phyloP scores from a whole-genome alignment of 2,113 vertebrate genomes.

The Zapus hudsonius region DNA sequence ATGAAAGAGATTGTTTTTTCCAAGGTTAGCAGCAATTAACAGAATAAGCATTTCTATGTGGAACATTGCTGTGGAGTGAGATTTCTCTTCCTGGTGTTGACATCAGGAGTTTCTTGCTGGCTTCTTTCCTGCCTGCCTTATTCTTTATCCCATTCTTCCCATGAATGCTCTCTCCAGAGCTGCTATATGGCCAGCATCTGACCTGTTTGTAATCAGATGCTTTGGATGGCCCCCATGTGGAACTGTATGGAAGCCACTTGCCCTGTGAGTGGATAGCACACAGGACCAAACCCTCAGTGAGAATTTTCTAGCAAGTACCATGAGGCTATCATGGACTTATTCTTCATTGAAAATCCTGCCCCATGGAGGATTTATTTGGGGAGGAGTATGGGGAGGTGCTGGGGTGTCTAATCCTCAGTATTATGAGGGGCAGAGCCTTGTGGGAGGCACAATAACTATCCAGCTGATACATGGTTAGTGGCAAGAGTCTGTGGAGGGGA shows the following conservation, averaged over 20 bases:
- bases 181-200: background rate
- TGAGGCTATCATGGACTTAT: background rate
- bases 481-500: background rate
- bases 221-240: background rate
- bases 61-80: background rate
- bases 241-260: background rate
- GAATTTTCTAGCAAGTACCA: background rate
- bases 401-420: background rate
- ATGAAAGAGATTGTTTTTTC: background rate
- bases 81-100: background rate
- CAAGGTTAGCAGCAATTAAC: background rate
- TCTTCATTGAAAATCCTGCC: background rate
- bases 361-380: background rate
- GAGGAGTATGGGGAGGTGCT: accelerated
- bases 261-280: background rate
- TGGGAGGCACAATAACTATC: background rate
- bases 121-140: background rate
- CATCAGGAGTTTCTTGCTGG: background rate
- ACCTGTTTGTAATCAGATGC: background rate
- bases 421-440: background rate
- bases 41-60: background rate
- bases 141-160: background rate
- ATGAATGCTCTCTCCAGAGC: background rate
- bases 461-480: background rate
- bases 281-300: background rate